Conservation (phyloP, 2,797 vertebrate species). For the Typhlichthys eigenmanni region DNA sequence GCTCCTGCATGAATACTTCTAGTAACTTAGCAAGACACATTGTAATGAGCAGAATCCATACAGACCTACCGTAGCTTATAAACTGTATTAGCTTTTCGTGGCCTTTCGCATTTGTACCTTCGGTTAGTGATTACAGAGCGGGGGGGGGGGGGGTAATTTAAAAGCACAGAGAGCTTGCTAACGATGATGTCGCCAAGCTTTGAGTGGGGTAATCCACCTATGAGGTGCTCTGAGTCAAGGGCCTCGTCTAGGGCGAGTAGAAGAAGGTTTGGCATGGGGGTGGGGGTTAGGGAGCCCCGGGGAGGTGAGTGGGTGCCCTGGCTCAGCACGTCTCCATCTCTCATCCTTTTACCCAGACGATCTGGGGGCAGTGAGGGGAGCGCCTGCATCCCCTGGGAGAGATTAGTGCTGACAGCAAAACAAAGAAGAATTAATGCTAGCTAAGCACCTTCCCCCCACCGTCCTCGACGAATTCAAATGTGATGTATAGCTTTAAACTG, state of each 20-base stretch:
- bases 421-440: slow-evolving; percentile 69
- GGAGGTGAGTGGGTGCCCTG: slow-evolving; percentile 69
- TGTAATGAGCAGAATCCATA: neutral
- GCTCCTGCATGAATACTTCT: too few relatives aligned
- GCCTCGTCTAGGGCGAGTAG: slow-evolving; percentile 4
- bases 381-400: slow-evolving; percentile 65
- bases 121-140: slow-evolving; percentile 12
- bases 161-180: slow-evolving; percentile 1
- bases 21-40: too few relatives aligned
- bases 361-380: slow-evolving; percentile 58
- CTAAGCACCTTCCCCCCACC: slow-evolving; percentile 39
- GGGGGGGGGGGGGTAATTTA: neutral
- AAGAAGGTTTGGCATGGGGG: neutral
- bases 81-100: neutral
- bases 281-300: slow-evolving; percentile 28
- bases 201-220: slow-evolving; percentile 10
- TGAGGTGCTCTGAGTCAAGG: slow-evolving; percentile 3
- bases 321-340: slow-evolving; percentile 24
- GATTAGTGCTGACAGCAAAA: slow-evolving; percentile 75
- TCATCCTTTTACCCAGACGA: slow-evolving; percentile 62
- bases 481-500: slow-evolving; percentile 67
- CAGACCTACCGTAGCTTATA: neutral
- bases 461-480: slow-evolving; percentile 70
- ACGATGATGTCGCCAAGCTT: neutral
- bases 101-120: slow-evolving; percentile 5